Base-by-base conservation (phyloP, 2,797 vertebrate species). In the Paguma larvata region DNA sequence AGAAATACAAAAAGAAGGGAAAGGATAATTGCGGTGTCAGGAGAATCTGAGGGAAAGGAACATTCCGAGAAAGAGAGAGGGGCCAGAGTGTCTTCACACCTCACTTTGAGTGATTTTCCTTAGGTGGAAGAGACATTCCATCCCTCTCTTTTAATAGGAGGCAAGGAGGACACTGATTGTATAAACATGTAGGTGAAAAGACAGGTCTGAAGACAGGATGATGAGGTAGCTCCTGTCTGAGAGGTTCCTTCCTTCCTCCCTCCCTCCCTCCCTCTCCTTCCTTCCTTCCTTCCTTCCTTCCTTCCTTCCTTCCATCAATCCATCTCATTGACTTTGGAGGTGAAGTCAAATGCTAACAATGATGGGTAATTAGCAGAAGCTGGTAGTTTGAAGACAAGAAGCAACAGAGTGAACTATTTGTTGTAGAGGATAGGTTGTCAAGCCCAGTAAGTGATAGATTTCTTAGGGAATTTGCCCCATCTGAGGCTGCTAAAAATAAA, bases 271-370 rank as follows among this genome's bases (percentile, higher is more conserved):
- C 44, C 30, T 48, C n/a, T 48, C 62, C 62, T 18, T 11, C 46
- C 23, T 70, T 10, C 4, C 10, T 32, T 1, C 2, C 34, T 34
- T 9, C 19, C 18, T 85, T 2, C 2, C 0, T 30, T 9, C 6
- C 8, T 25, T 25, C 15, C 27, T 63, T 3, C n/a, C 10, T 51
- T 16, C 2, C 38, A 38, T 38, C 38, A 38, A 38, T 38, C 6
- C 32, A 56, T 19, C 30, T 65, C 46, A 21, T n/a, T 70, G 67
- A 56, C 30, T 11, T 56, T 65, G 30, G 41, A 63, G 46, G 21
- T 41, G 3, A 83, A 72, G 27, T 83, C 77, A 90, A 68, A 91
- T 83, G 67, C 25, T 84, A 77, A 93, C 27, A 41, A 27, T 86
- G 12, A 56, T 2, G 25, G 18, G 4, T 94, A 83, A 72, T 79